phyloP scores from a whole-genome alignment of 2,113 vertebrate genomes.

The Narcine bancroftii region DNA sequence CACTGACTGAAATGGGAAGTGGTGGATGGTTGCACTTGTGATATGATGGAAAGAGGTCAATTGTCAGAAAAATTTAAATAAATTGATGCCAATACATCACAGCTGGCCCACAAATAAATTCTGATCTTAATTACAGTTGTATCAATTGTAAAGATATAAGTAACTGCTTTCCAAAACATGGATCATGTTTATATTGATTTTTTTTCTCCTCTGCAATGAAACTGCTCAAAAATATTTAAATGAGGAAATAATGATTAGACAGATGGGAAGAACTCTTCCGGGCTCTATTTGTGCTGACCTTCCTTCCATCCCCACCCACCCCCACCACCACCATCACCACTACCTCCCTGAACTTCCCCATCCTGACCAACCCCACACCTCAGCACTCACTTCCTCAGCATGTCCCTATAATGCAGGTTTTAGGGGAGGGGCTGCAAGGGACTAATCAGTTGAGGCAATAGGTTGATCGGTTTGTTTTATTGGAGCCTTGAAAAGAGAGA shows the following conservation, averaged over 20 bases:
- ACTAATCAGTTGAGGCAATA: neutral
- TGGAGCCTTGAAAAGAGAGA: neutral
- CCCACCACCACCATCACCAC: too few relatives aligned
- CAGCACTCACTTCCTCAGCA: neutral
- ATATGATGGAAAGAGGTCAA: neutral
- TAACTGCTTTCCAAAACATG: neutral
- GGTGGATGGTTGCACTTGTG: neutral
- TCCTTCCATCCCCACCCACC: too few relatives aligned
- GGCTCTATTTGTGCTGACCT: neutral
- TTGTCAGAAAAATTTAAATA: neutral
- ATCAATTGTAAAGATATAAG: neutral
- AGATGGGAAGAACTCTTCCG: neutral
- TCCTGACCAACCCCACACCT: too few relatives aligned
- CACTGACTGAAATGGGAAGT: conserved; percentile 2
- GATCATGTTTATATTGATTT: neutral
- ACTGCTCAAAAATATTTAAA: neutral
- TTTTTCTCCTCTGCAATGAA: too few relatives aligned
- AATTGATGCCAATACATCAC: neutral
- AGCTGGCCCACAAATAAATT: neutral
- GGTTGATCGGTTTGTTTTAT: neutral
- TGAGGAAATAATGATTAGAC: neutral
- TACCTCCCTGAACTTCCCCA: too few relatives aligned
- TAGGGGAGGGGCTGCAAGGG: neutral
- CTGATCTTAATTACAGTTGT: neutral
- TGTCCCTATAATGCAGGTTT: neutral